Percentiles rank a stretch among this genome's conserved stretches.
Evolutionary conservation across 92 coral and sea anemone genomes (phyloP).

Genomic region (Zoanthus solanderi): DNA sequence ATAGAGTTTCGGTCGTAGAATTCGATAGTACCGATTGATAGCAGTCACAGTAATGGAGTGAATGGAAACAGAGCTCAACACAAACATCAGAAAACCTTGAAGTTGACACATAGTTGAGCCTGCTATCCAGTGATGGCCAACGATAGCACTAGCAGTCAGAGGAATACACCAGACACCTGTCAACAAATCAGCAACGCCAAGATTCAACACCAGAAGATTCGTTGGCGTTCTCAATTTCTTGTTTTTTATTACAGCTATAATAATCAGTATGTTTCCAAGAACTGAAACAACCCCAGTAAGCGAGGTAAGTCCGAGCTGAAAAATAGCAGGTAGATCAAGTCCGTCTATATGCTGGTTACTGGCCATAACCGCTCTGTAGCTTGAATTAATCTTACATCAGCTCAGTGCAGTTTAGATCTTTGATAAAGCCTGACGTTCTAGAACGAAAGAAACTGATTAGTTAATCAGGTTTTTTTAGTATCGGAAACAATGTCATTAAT

Average conservation of each 20-base stretch:
- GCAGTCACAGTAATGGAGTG: slow-evolving; percentile 32
- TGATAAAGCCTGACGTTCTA: too few species aligned
- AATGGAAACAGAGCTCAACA: slow-evolving; percentile 22
- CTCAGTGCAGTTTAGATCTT: too few species aligned
- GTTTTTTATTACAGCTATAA: slow-evolving; percentile 19
- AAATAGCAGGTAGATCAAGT: not conserved
- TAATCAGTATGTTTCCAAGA: slow-evolving; percentile 18
- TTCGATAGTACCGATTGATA: slow-evolving; percentile 23
- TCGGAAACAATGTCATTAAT: too few species aligned
- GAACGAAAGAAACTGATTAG: too few species aligned
- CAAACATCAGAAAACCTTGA: slow-evolving; percentile 29
- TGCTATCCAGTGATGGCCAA: slow-evolving; percentile 20
- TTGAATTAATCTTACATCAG: too few species aligned
- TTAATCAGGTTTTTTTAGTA: too few species aligned
- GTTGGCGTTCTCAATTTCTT: slow-evolving; percentile 38
- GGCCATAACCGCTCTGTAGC: not conserved
- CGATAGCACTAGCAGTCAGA: slow-evolving; percentile 11
- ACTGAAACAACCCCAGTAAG: not conserved
- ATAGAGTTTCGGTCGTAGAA: slow-evolving; percentile 14
- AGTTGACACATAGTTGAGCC: slow-evolving; percentile 2
- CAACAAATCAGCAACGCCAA: slow-evolving; percentile 17
- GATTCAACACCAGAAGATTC: slow-evolving; percentile 15
- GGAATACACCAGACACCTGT: slow-evolving; percentile 20
- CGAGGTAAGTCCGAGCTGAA: slow-evolving; percentile 11
- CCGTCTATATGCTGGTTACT: not conserved